Base-by-base conservation (phyloP, 2,113 vertebrate genomes). In the Oncorhynchus masou region DNA sequence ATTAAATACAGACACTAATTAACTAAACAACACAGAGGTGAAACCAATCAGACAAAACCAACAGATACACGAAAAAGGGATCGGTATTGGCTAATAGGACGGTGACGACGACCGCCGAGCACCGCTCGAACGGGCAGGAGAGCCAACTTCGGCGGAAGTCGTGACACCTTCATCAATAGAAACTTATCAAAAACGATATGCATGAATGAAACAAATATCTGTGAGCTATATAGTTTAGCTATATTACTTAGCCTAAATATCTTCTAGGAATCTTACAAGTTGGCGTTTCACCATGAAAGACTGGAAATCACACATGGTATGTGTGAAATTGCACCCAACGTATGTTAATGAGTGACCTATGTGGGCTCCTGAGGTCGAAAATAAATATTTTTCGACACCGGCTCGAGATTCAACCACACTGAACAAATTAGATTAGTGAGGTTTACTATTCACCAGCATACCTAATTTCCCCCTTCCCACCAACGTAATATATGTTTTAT, bases 391-490 rank as follows among this genome's bases (percentile, higher is more conserved):
- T 94, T 92, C 92, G 92, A 93, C 92, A 92, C 84, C 29, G 49
- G 90, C 90, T 93, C 85, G 24, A 92, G 88, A 87, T 78, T 92
- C 92, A 94, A 82, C 88, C 91, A 93, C 79, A 90, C 92, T 91
- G 93, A 93, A 93, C 92, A 92, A 93, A 94, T 94, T 80, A 94
- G 93, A 94, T 94, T 93, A 93, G 87, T 64, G 91, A 83, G 89
- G 84, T 86, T 86, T 78, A 81, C 84, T 81, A 85, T 89, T 89
- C 84, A 81, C 85, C 87, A 80, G 88, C 90, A 90, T 86, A 88
- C 84, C 90, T 72, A 68, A 73, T 86, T 86, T 85, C 76, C 84
- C 31, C 78, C 83, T 83, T 85, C 82, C 88, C 82, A 64, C 9
- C 24, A 22, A 22, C 60, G 24, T 15, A 51, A 51, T 51, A 19